Evolutionary conservation across 1,140 invertebrate genomes (phyloP), one percentile per base, ranked within the genome.

Genomic region (Pachypeltis micranthus): DNA sequence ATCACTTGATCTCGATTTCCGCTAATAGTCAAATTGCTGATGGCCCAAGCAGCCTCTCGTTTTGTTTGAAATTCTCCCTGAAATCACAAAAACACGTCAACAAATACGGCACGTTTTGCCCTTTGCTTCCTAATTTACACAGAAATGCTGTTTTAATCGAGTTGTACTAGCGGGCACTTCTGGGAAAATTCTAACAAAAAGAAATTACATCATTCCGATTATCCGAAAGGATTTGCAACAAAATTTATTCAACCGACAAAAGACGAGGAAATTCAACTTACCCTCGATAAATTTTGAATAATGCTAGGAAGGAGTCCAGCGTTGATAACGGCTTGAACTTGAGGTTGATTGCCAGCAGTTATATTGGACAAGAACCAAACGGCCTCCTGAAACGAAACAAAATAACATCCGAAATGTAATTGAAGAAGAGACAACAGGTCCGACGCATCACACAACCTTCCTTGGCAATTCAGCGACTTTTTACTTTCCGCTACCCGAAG

Each of bases 331-430:
- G 91, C 89, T 75, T 98, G 94, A 16, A 99, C 94, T 79, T 99
- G 96, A 12, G 85, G 82, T 70, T 94, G 90, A 79, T 98, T 98
- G 59, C 96, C 96, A 27, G 96, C 96, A 66, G 96, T 98, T 31
- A 99, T 94, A 76, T 99, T 99, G 0, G 94, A 98, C 39, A 99
- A 79, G 76, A 98, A 98, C 96, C 96, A 99, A 3, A 97, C 93
- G 19, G 96, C 95, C 80, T 99, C 96, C 82, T 84, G 69, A 10
- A 76, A 75, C 63, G 44, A 66, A 65, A 69, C 28, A 58, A 67
- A 2, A 61, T 26, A 39, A 63, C 26, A 65, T 47, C 65, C n/a
- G n/a, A n/a, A n/a, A n/a, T n/a, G n/a, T n/a, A n/a, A n/a, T n/a
- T n/a, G n/a, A n/a, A n/a, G n/a, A n/a, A n/a, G n/a, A n/a, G n/a